Evolutionary conservation across 2,888 invertebrate genomes (phyloP).

Genomic region (Thymelicus acteon): DNA sequence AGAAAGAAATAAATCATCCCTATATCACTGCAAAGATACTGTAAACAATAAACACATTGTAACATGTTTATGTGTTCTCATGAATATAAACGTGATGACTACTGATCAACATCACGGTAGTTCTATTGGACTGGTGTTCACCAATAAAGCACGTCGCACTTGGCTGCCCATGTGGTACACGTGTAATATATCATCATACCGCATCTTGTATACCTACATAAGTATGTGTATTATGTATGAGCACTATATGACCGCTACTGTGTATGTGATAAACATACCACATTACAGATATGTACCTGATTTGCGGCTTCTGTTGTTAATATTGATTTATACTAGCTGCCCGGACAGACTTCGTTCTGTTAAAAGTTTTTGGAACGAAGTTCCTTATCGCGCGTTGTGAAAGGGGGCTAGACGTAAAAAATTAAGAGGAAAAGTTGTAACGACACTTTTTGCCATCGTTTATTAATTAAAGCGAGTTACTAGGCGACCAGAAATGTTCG

Average conservation of each 20-base stretch:
- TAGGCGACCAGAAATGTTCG: no score
- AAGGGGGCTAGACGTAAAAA: no score
- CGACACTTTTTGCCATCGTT: no score
- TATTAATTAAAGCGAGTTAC: no score
- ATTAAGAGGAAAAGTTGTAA: no score
- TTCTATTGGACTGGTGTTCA: slow-evolving; percentile 33
- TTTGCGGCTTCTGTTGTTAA: slow-evolving; percentile 9
- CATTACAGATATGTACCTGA: neutral
- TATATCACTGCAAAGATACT: no score
- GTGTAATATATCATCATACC: slow-evolving; percentile 39
- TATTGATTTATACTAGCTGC: neutral
- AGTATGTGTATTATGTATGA: slow-evolving; percentile 5
- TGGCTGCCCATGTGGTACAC: slow-evolving; percentile 55
- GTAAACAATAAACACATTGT: neutral
- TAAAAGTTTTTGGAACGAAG: no score
- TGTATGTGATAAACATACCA: slow-evolving; percentile 10
- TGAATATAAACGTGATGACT: slow-evolving; percentile 12
- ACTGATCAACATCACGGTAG: neutral
- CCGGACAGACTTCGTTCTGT: no score
- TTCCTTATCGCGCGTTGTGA: no score
- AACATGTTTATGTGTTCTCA: neutral
- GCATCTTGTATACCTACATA: neutral
- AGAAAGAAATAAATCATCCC: no score
- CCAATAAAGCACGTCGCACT: slow-evolving; percentile 59
- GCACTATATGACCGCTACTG: slow-evolving; percentile 17